Base-by-base conservation (phyloP, 2,888 invertebrate species). In the Ganaspis brasiliensis region DNA sequence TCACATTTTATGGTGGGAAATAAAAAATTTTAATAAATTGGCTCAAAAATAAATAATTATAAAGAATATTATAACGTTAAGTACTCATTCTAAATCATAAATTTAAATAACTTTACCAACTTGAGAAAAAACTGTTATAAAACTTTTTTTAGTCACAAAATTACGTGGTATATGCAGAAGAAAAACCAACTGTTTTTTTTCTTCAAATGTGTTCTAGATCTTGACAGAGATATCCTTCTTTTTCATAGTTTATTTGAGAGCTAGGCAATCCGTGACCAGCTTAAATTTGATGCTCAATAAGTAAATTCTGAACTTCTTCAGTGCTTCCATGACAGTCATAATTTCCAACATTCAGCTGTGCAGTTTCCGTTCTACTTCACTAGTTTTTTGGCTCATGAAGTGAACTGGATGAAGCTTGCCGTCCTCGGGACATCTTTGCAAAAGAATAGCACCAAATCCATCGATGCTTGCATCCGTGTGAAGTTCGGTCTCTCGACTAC, bases 281-380 rank as follows among this genome's bases (percentile, higher is more conserved):
- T 78, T 82, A 31, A 87, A 84, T 0, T 35, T 35, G 0, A 77
- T 72, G 2, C 82, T 82, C 8, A 80, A 77, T 1, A 86, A 21
- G 57, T 87, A 87, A 1, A 82, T 79, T 9, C 84, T 78, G 59
- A 87, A 86, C 67, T 85, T 81, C n/a, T 79, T 24, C 0, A 86
- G 24, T 0, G 82, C 81, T 72, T 77, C 83, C 0, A 87, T 74
- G 0, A 87, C 75, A 0, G 87, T 87, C 5, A 88, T 59, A 14
- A 74, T 74, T 55, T 88, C 87, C 8, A 81, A 40, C 26, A 88
- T 87, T 6, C 82, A 80, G 12, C 81, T 79, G 6, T 77, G 63
- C 31, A 87, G 87, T 19, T 79, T 83, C 2, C 56, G 24, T 72
- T 89, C 85, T 0, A 81, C 74, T 9, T 70, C 73, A 1, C 82